phyloP scores from a whole-genome alignment of 2,888 invertebrate genomes.

The Nephrotoma flavescens region DNA sequence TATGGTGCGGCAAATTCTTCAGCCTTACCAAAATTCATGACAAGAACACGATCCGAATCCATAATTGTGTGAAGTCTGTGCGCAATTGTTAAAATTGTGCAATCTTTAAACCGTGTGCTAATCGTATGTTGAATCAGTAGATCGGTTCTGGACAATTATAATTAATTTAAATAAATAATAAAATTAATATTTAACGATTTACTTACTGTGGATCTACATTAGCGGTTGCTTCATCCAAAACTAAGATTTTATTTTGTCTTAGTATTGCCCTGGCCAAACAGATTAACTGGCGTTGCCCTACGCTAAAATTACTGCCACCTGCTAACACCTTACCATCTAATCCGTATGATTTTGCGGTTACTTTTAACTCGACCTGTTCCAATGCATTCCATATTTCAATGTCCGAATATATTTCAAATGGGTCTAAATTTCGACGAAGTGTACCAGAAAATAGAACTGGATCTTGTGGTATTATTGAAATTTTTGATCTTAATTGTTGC shows the following conservation, averaged over 20 bases:
- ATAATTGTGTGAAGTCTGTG: slow-evolving; percentile 78
- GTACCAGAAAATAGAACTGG: slow-evolving; percentile 37
- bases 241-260: slow-evolving; percentile 58
- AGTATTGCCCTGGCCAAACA: slow-evolving; percentile 73
- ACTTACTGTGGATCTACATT: slow-evolving; percentile 40
- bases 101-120: slow-evolving; percentile 51
- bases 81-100: slow-evolving; percentile 74
- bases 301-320: slow-evolving; percentile 43
- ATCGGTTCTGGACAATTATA: slow-evolving; percentile 39
- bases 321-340: slow-evolving; percentile 38
- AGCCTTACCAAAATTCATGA: slow-evolving; percentile 62
- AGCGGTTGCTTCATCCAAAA: slow-evolving; percentile 52
- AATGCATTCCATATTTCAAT: slow-evolving; percentile 53
- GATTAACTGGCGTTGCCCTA: slow-evolving; percentile 53
- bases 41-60: slow-evolving; percentile 70
- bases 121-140: slow-evolving; percentile 65
- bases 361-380: slow-evolving; percentile 51
- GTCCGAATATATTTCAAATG: slow-evolving; percentile 55
- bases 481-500: slow-evolving; percentile 41
- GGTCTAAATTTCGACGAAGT: slow-evolving; percentile 51
- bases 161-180: not conserved
- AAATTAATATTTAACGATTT: not conserved
- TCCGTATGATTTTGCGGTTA: slow-evolving; percentile 32
- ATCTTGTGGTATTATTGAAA: slow-evolving; percentile 47
- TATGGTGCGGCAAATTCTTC: slow-evolving; percentile 52